Conservation (phyloP, 1,140 invertebrate genomes). For the Olivierus martensii region DNA sequence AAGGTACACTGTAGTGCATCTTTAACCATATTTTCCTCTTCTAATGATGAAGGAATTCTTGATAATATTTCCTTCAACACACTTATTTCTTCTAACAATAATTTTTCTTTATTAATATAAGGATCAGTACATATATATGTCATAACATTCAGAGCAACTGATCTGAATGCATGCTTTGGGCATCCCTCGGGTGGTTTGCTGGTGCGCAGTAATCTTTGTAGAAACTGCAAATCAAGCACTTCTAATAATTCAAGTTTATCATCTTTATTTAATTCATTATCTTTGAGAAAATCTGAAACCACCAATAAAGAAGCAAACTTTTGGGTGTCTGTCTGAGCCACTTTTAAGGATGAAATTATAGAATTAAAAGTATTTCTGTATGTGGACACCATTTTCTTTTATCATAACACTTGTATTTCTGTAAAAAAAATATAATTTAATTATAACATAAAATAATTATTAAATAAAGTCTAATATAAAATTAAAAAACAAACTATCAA, state of each 20-base stretch:
- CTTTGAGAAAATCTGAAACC: slow-evolving; percentile 66
- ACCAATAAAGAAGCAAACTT: slow-evolving; percentile 81
- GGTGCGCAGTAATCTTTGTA: slow-evolving; percentile 58
- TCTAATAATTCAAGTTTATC: slow-evolving; percentile 68
- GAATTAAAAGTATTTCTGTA: too few species aligned
- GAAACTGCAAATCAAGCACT: slow-evolving; percentile 69
- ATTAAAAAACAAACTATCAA: too few species aligned
- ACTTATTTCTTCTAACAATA: slow-evolving; percentile 40
- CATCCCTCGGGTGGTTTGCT: slow-evolving; percentile 62
- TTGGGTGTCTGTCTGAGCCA: slow-evolving; percentile 66
- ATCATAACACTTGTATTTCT: too few species aligned
- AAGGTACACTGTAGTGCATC: slow-evolving; percentile 73
- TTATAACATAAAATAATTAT: too few species aligned
- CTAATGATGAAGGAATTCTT: slow-evolving; percentile 2
- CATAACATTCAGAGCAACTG: slow-evolving; percentile 67
- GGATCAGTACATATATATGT: slow-evolving; percentile 44
- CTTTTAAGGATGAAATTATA: slow-evolving; percentile 11
- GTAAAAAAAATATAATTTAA: too few species aligned
- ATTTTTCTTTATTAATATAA: slow-evolving; percentile 8
- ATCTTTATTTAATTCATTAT: slow-evolving; percentile 51
- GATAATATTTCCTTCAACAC: slow-evolving; percentile 4
- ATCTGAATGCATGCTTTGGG: slow-evolving; percentile 73
- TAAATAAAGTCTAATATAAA: too few species aligned
- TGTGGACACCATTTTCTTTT: too few species aligned
- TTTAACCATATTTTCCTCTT: slow-evolving; percentile 52